Base-by-base conservation (phyloP, 2,797 vertebrate species). In the Brachyrhaphis roseni region DNA sequence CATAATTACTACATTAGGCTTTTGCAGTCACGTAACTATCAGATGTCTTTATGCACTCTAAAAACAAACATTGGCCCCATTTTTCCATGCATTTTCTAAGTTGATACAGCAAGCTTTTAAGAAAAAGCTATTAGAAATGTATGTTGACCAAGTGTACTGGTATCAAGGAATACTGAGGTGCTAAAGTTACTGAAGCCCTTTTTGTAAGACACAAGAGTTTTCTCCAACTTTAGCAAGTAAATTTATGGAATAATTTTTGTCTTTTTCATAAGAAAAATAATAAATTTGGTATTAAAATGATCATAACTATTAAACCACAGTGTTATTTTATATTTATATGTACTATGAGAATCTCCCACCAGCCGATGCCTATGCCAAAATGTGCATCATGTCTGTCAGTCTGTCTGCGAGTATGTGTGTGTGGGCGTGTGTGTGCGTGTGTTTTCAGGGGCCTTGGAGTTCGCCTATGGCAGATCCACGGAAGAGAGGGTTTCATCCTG, bases 401-500 rank as follows among this genome's bases (percentile, higher is more conserved):
- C 55, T 76, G 71, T 59, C 28, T 81, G 78, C 23, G 26, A 77
- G 72, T 26, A 2, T 73, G 76, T 34, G 72, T 72, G 80, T 81
- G n/a, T 78, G 75, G 34, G 80, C 80, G n/a, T 78, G 75, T 39
- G 26, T 62, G 77, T 34, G 72, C 64, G 80, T 81, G 76, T 82
- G 31, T 82, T 80, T 90, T 91, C 86, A 83, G 84, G 84, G 87
- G 55, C 76, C 80, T 83, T 90, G 88, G 81, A 87, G 93, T 82
- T 93, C 94, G 91, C 93, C 95, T 94, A 93, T 95, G 89, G 93
- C 93, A 84, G 92, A 92, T 89, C 90, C 88, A 93, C 89, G 87
- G 92, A 96, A 95, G 94, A 95, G 90, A 95, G 94, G 93, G 91
- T 96, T 96, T 96, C 95, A 96, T 96, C 97, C 96, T 97, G 97